Evolutionary conservation across 2,797 vertebrate species (phyloP), one percentile per base, ranked within the genome.

Genomic region (Rhinichthys osculus): DNA sequence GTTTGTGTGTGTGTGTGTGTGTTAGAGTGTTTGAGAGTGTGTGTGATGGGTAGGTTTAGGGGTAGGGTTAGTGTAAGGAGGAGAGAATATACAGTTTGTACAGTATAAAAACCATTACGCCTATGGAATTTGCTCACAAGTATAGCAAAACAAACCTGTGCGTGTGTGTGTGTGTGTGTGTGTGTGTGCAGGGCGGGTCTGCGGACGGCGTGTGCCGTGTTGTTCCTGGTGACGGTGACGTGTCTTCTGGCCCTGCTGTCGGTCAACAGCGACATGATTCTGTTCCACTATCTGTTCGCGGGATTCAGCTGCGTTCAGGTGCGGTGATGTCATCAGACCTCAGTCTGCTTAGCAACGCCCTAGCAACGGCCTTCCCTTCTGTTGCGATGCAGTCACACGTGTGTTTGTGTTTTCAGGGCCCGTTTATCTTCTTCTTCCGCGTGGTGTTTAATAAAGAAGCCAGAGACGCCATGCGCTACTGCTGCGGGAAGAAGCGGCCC

Each of bases 221-320:
- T 99, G 78, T 88, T 97, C 87, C 92, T 98, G 91, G 96, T 98
- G 82, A 97, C 96, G 0, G 93, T 96, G 88, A 94, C 97, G 0
- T 98, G 97, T 95, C 94, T 98, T 38, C 93, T 98, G 87, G 97
- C 96, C 0, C 93, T 99, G 85, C 95, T 99, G 3, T 97, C 98
- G 0, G 96, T 99, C 91, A 99, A 99, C 95, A 98, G 96, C 0
- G 97, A 99, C 89, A 92, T 96, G 19, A 96, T 98, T 87, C 94
- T 98, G 89, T 97, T 98, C 92, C 98, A 99, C 93, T 98, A 99
- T 93, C 95, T 98, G 92, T 98, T 97, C 0, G 97, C 97, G 0
- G 95, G 94, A 17, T 96, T 96, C 94, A 97, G 96, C 93, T 98
- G 97, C 86, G 86, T 97, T 69, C 97, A 98, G 97, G 98, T 98